A percentile compares a stretch with the other conserved stretches of the same genome.
These are phyloP conservation scores for Schizopygopsis pylzovi DNA, from an alignment of 2,797 vertebrate species.

Conservation along the genomic window DNA sequence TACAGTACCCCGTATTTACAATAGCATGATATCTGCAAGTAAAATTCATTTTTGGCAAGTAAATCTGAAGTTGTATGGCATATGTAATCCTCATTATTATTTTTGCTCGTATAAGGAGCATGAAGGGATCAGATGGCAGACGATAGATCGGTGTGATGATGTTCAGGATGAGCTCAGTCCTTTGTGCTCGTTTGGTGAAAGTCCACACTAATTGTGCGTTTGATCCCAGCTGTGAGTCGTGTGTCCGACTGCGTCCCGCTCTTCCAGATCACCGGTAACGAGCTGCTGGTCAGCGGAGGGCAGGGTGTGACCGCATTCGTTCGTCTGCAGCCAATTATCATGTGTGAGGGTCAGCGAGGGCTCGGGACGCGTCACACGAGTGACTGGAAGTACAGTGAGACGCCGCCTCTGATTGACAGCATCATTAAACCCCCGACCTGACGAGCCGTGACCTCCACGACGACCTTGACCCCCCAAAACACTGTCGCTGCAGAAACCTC, in stretches of 20 bases:
- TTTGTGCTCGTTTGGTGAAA: not conserved
- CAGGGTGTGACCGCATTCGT: constrained; percentile 29
- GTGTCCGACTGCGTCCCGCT: not conserved
- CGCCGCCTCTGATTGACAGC: constrained; percentile 58
- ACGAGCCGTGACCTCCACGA: constrained; percentile 63
- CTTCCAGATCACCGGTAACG: constrained; percentile 40
- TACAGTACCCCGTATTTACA: not conserved
- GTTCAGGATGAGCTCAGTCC: not conserved
- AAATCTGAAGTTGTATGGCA: not conserved
- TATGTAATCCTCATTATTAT: not conserved
- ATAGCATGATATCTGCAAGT: not conserved
- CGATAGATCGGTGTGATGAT: not conserved
- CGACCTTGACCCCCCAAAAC: constrained; percentile 41
- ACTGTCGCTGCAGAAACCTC: not conserved
- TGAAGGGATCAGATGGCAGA: not conserved
- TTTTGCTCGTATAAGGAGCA: not conserved
- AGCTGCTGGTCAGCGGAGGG: constrained; percentile 32
- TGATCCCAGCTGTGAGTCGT: not conserved
- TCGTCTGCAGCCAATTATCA: constrained; percentile 57
- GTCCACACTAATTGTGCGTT: not conserved
- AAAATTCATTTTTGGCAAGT: not conserved
- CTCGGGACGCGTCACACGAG: constrained; percentile 58
- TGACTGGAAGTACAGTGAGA: constrained; percentile 72
- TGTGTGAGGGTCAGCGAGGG: not conserved
- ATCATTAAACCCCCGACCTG: constrained; percentile 68